Evolutionary conservation across 2,797 vertebrate species (phyloP), one percentile per base, ranked within the genome.

Genomic region (Notolabrus celidotus): DNA sequence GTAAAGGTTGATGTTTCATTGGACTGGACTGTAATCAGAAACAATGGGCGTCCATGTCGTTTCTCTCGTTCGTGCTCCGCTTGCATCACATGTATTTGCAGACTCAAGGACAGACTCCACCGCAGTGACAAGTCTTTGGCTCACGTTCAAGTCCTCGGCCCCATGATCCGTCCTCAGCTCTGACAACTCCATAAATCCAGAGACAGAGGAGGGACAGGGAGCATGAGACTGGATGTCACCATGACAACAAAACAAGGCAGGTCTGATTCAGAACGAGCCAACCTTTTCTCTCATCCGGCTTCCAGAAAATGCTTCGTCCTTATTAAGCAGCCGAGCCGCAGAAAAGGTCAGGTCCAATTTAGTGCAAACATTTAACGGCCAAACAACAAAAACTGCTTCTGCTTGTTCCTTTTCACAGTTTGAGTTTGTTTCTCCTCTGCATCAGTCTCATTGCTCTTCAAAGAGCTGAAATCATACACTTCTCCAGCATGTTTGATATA

Each of bases 101-200:
- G 22, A 71, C 50, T 74, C 71, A 78, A 78, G 58, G 67, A 63
- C 71, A 51, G 50, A 0, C 17, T 31, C 31, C 4, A 4, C 27
- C 60, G 54, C 27, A 3, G 27, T 20, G 54, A 64, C 29, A 55
- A 54, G 67, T 60, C 75, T 77, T 67, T 81, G 81, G 72, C 74
- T 67, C 38, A n/a, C 10, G 31, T 64, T 84, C 71, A 82, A 88
- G 57, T 65, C 36, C 36, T 67, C 29, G 16, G 39, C 71, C 56
- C 34, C 34, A 36, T 60, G 78, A 74, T 62, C 46, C 16, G 39
- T 68, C 56, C 74, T 74, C 39, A 43, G 50, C 61, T 52, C 29
- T 56, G 39, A 52, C 39, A 57, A 29, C 52, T 62, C 41, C 46
- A 63, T 67, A 71, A 80, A 75, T 67, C 56, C 61, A 53, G 25